Base-by-base conservation (phyloP, 1,140 invertebrate species). In the Scaptodrosophila lebanonensis region DNA sequence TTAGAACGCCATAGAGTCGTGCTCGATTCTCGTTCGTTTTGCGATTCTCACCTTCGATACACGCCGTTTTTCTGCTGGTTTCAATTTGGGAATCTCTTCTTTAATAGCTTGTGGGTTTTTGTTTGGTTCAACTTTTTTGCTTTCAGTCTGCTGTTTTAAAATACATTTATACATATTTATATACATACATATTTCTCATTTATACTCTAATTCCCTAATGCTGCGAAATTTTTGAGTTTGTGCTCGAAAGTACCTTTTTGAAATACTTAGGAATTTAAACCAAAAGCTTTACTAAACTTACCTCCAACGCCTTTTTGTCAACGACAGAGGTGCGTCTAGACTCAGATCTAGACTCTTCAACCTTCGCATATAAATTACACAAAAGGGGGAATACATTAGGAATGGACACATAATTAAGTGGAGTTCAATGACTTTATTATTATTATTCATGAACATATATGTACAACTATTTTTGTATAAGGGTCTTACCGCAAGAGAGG, bases 301-400 rank as follows among this genome's bases (percentile, higher is more conserved):
- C 90, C 88, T 91, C 89, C 63, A 90, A 83, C 27, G 86, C 84
- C 68, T 89, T 90, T 66, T 90, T 89, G 70, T 92, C 91, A 35
- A 90, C 83, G 20, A 91, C 75, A n/a, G 91, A 92, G 45, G 91
- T 90, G 29, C 90, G 88, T 45, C 91, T 87, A 58, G 91, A 92
- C 65, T 92, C 91, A 30, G 88, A 87, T 33, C 88, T 90, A 11
- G 87, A 86, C 87, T 92, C 91, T 65, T 91, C 90, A 33, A 66
- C 39, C 84, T 86, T 63, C 30, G 13, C 16, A 27, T 38, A 38
- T 38, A 50, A 7, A 20, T 8, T 6, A 45, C 6, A 15, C 4
- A 12, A n/a, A 64, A 25, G n/a, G n/a, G n/a, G 4, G 48, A 1
- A 30, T 16, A 16, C 11, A n/a, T 13, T 29, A 29, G 6, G 18